Base-by-base conservation (phyloP, 2,797 vertebrate genomes). In the Sebastolobus alascanus region DNA sequence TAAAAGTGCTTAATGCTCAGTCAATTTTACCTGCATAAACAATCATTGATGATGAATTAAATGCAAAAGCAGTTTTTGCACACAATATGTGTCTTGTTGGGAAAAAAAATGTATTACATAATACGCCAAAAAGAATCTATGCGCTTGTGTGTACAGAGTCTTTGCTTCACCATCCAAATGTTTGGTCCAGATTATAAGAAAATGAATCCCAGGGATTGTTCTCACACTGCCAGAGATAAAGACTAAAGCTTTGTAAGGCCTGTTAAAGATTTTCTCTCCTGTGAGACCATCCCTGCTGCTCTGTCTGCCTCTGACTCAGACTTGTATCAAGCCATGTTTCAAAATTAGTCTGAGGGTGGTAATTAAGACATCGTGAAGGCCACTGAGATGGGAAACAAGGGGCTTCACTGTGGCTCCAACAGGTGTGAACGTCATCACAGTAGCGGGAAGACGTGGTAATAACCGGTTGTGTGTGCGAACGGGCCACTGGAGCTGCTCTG, bases 391-490 rank as follows among this genome's bases (percentile, higher is more conserved):
- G 33, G 38, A 74, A 79, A 82, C 69, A 73, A 75, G 38, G 74
- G 68, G 63, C 72, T 61, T 74, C 67, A 38, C 31, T 71, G 69
- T 68, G 70, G 79, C 54, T 77, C 38, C 37, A 83, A 84, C 89
- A 92, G 84, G 86, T 89, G 84, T 75, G 77, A 83, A 43, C 37
- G 14, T n/a, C 38, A 33, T 60, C 72, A 54, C 77, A 31, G 72
- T 55, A 69, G 11, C 27, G 22, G 64, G 70, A 74, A 83, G 77
- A 86, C 27, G 61, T 6, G 46, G 68, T 91, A 92, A 93, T 92
- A 85, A 87, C 71, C 29, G 75, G 73, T 25, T 83, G 66, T 79
- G 5, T 68, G 27, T n/a, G n/a, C 1, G 1, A 82, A 75, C 54
- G 4, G 79, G 37, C 64, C 67, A 35, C 79, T 81, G 66, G 69